phyloP scores from a whole-genome alignment of 2,888 invertebrate species.

The Adelphocoris suturalis region DNA sequence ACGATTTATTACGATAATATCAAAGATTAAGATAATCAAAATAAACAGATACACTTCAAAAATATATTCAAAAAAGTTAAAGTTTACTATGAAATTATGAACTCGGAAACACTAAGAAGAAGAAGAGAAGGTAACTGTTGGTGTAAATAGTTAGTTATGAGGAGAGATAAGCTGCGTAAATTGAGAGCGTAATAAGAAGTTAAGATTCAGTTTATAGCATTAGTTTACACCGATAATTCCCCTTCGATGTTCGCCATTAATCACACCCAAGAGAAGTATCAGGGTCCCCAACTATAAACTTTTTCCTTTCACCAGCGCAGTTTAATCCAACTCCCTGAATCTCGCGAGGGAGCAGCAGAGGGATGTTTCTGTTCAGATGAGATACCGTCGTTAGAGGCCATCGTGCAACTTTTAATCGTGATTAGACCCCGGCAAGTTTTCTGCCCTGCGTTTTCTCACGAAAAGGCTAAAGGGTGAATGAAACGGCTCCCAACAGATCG shows the following conservation, averaged over 20 bases:
- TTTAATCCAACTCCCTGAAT: neutral
- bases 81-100: too few relatives aligned
- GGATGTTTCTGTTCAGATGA: neutral
- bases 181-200: neutral
- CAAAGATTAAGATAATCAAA: too few relatives aligned
- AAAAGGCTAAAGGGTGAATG: conserved; percentile 45
- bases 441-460: neutral
- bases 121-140: too few relatives aligned
- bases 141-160: too few relatives aligned
- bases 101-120: too few relatives aligned
- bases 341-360: neutral
- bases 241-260: neutral
- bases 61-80: too few relatives aligned
- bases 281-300: neutral
- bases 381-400: neutral
- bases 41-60: too few relatives aligned
- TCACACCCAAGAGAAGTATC: neutral
- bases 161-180: neutral
- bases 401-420: conserved; percentile 31
- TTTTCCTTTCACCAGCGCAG: neutral
- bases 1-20: too few relatives aligned
- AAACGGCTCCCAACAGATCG: conserved; percentile 35
- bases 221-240: neutral
- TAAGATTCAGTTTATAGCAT: neutral
- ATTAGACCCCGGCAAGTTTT: conserved; percentile 16